Conservation (phyloP, 2,888 invertebrate genomes). For the Cheilosia vulpina region DNA sequence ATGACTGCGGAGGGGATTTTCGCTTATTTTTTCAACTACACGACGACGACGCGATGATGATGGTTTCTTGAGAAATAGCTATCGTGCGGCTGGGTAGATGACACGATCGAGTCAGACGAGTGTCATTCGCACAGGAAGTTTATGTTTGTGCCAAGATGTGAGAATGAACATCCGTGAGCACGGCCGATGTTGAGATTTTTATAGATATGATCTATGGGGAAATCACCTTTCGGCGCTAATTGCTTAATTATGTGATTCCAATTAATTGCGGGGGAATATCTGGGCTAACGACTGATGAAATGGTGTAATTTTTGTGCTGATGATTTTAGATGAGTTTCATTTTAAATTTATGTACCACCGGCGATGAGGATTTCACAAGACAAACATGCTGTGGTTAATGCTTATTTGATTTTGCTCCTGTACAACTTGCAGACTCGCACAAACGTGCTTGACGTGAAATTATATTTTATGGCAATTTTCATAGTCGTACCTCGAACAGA, state of each 20-base stretch:
- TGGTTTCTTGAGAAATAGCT: slow-evolving; percentile 32
- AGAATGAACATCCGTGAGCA: slow-evolving; percentile 22
- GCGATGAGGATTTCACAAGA: slow-evolving; percentile 26
- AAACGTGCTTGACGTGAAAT: slow-evolving; percentile 29
- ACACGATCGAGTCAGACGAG: slow-evolving; percentile 24
- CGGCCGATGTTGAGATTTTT: slow-evolving; percentile 55
- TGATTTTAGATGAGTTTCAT: slow-evolving; percentile 22
- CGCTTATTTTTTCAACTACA: slow-evolving; percentile 11
- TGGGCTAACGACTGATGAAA: slow-evolving; percentile 57
- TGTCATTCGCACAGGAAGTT: slow-evolving; percentile 74
- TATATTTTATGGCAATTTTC: slow-evolving; percentile 51
- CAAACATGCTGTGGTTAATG: not conserved
- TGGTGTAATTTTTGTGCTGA: slow-evolving; percentile 42
- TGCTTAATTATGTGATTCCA: slow-evolving; percentile 72
- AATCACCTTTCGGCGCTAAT: slow-evolving; percentile 73
- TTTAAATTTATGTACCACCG: slow-evolving; percentile 4
- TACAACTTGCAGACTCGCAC: not conserved
- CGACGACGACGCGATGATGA: not conserved
- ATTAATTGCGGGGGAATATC: slow-evolving; percentile 58
- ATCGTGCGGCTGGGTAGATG: not conserved
- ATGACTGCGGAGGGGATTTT: slow-evolving; percentile 16
- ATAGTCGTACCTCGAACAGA: slow-evolving; percentile 1
- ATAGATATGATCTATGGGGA: slow-evolving; percentile 72
- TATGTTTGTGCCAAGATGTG: slow-evolving; percentile 63
- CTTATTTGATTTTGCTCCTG: no score